A percentile compares a stretch with the other conserved stretches of the same genome.
Conservation (phyloP, 2,113 vertebrate genomes). For the Clarias macrocephalus region DNA sequence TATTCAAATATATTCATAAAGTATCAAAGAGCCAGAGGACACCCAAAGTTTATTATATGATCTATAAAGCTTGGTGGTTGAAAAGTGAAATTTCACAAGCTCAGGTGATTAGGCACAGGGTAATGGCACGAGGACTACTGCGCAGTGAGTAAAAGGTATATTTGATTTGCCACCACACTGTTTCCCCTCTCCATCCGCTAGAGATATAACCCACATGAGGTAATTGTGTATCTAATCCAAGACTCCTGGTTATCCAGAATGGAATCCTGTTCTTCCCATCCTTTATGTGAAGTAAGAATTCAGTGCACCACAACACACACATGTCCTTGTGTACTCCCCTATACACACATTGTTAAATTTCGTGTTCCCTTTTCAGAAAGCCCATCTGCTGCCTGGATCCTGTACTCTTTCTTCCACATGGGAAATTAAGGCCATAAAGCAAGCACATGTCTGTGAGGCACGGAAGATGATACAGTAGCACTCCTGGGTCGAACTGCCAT, state of each 20-base stretch:
- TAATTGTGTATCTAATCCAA: slow-evolving; percentile 38
- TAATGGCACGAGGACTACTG: not conserved
- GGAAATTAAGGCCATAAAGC: slow-evolving; percentile 55
- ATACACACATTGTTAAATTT: slow-evolving; percentile 26
- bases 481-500: slow-evolving; percentile 45
- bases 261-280: slow-evolving; percentile 37
- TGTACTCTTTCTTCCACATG: slow-evolving; percentile 48
- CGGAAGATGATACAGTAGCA: slow-evolving; percentile 54
- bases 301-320: slow-evolving; percentile 27
- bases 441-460: slow-evolving; percentile 45
- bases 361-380: slow-evolving; percentile 14
- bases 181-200: not conserved
- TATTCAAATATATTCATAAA: not conserved
- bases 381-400: slow-evolving; percentile 40
- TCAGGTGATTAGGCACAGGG: not conserved
- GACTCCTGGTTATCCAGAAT: slow-evolving; percentile 33
- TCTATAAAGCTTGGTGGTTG: not conserved
- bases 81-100: not conserved
- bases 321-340: slow-evolving; percentile 12
- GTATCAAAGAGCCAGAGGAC: not conserved
- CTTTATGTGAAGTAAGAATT: slow-evolving; percentile 38
- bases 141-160: not conserved
- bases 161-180: slow-evolving; percentile 22
- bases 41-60: not conserved
- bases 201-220: slow-evolving; percentile 18